Evolutionary conservation across 2,113 vertebrate genomes (phyloP).

Genomic region (Mesoclemmys tuberculata): DNA sequence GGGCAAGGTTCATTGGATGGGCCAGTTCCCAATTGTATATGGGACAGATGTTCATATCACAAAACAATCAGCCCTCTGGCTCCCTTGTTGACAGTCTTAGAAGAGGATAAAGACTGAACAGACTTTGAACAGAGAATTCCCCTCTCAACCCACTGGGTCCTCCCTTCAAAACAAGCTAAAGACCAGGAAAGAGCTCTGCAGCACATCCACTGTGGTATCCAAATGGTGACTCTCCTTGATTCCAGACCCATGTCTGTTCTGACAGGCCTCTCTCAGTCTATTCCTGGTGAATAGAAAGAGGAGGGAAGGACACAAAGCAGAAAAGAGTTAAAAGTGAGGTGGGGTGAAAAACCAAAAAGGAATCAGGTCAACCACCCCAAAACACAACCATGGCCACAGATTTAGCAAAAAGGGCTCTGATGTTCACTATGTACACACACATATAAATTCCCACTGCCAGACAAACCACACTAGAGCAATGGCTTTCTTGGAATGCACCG

Average conservation of each 20-base stretch:
- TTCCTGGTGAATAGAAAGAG: not conserved
- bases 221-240: not conserved
- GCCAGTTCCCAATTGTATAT: not conserved
- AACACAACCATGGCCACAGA: not conserved
- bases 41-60: rapidly evolving
- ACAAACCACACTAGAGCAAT: not conserved
- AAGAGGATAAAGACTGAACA: not conserved
- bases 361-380: not conserved
- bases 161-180: not conserved
- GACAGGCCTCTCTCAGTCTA: not conserved
- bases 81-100: not conserved
- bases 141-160: not conserved
- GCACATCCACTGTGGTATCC: not conserved
- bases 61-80: not conserved
- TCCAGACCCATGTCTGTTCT: not conserved
- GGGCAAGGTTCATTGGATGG: not conserved
- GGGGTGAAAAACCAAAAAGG: not conserved
- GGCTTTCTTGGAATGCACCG: not conserved
- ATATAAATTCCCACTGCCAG: rapidly evolving
- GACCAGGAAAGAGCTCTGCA: not conserved
- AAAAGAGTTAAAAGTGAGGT: not conserved
- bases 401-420: not conserved
- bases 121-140: not conserved
- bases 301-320: not conserved
- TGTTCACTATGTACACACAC: not conserved